These are phyloP conservation scores for Episyrphus balteatus DNA, from an alignment of 1,140 invertebrate genomes.

Conservation along the genomic window DNA sequence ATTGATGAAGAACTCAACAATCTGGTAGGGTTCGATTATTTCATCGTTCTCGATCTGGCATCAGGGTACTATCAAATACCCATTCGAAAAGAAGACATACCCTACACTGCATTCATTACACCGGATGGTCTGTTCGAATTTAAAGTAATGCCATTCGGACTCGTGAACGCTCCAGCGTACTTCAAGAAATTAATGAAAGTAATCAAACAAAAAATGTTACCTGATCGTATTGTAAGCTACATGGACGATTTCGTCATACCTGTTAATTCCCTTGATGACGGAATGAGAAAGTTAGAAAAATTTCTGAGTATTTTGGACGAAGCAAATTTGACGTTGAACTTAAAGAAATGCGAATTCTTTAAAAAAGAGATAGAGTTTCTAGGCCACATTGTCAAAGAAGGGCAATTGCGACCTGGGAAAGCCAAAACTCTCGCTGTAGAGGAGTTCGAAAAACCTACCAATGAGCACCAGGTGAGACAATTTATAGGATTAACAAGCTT, in stretches of 20 bases:
- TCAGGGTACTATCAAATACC: too few relatives aligned
- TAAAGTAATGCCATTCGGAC: too few relatives aligned
- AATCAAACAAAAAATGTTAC: neutral
- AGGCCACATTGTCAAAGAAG: neutral
- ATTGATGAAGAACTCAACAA: neutral
- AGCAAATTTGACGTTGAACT: neutral
- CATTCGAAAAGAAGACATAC: neutral
- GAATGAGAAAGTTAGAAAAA: too few relatives aligned
- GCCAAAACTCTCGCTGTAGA: neutral
- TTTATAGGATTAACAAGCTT: neutral
- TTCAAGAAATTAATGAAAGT: too few relatives aligned
- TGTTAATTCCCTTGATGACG: slow-evolving; percentile 7
- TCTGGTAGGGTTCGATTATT: neutral
- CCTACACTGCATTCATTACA: too few relatives aligned
- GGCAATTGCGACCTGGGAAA: neutral
- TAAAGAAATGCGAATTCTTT: too few relatives aligned
- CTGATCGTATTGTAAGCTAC: neutral
- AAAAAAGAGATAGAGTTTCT: neutral
- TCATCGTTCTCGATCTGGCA: neutral
- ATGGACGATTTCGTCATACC: too few relatives aligned
- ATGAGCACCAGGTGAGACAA: neutral
- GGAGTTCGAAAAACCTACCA: too few relatives aligned
- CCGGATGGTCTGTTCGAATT: too few relatives aligned
- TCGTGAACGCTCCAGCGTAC: neutral
- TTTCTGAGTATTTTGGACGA: neutral